Percentiles rank a stretch among this genome's conserved stretches.
Conservation (phyloP, 2,113 vertebrate genomes). For the Bujurquina vittata region DNA sequence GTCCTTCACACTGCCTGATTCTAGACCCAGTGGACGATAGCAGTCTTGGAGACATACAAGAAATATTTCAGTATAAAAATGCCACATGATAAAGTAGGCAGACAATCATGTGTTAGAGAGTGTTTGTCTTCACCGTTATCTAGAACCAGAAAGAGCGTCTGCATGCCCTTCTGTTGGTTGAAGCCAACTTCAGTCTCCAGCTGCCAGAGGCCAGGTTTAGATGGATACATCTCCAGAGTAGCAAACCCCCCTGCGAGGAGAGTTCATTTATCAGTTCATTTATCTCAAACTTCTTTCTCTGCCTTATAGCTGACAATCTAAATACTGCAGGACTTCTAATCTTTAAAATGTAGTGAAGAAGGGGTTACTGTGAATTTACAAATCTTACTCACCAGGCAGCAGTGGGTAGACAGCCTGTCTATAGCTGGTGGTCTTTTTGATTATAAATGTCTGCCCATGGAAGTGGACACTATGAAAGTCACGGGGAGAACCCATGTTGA, state of each 20-base stretch:
- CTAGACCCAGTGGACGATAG: constrained; percentile 87
- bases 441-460: constrained; percentile 91
- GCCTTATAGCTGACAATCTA: neutral
- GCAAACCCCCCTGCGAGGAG: constrained; percentile 85
- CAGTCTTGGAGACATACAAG: constrained; percentile 79
- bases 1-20: constrained; percentile 83
- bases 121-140: constrained; percentile 83
- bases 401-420: constrained; percentile 88
- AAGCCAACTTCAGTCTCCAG: constrained; percentile 89
- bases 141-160: constrained; percentile 88
- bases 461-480: constrained; percentile 93
- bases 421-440: constrained; percentile 81
- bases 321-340: neutral
- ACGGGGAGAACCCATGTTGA: constrained; percentile 90
- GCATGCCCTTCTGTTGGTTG: constrained; percentile 90
- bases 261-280: neutral
- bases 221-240: constrained; percentile 92
- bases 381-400: constrained; percentile 83
- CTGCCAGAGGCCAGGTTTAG: constrained; percentile 92
- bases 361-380: neutral
- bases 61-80: neutral
- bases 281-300: neutral
- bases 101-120: neutral
- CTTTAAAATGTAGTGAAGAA: neutral
- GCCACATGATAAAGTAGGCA: neutral